Evolutionary conservation across 2,888 invertebrate genomes (phyloP), one percentile per base, ranked within the genome.

Genomic region (Polyommatus icarus): DNA sequence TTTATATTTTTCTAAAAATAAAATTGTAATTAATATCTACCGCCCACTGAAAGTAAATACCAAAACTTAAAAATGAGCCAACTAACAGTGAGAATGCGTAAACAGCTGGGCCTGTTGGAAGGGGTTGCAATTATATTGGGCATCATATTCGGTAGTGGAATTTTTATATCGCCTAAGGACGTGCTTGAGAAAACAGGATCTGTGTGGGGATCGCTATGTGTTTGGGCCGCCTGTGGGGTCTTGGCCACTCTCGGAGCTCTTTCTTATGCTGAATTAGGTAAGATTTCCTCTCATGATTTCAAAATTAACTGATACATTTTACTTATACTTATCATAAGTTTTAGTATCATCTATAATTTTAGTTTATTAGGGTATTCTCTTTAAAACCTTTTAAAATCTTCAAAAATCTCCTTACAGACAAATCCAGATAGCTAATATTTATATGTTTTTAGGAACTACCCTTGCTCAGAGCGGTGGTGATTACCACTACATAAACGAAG

Each of bases 391-490:
- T 10, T 12, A 46, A 46, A 12, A 12, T 46, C 10, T 10, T 46
- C 46, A 4, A 54, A 54, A 18, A 54, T 54, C 4, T 15, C 5
- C 12, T 18, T 4, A 54, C 5, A 15, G 54, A 46, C 3, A 10
- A 61, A 15, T 54, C 10, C 10, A 61, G 61, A 61, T 10, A 24
- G 10, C 24, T 61, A 20, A 20, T 61, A 10, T 20, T n/a, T 20
- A 59, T 24, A 20, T 61, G 20, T 61, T 77, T 80, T 3, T 80
- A 94, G 94, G 95, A 40, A 97, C 97, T 24, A 95, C 96, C 29
- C 96, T 99, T 86, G 97, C 98, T 4, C 97, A 98, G 86, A 99
- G 98, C 79, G 99, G 99, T 32, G 99, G 99, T 1, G 99, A 99
- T 92, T 99, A 99, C 90, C 98, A 99, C 57, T 99, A 99, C 86